Conservation (phyloP, 2,888 invertebrate genomes). For the Heliconius erato region DNA sequence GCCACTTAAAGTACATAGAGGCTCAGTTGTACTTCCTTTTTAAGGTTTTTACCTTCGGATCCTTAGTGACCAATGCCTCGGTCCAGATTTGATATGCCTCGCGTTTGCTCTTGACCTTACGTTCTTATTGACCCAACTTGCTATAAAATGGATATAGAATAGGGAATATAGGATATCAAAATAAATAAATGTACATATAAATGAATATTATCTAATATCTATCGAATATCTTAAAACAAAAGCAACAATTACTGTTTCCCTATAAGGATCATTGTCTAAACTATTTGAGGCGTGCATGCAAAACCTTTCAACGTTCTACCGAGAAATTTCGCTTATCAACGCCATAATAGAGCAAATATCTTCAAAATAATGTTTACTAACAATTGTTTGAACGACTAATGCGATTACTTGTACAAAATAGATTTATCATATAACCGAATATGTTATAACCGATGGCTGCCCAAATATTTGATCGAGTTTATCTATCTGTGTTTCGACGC, state of each 20-base stretch:
- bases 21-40: too few species aligned
- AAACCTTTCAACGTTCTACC: conserved; percentile 3
- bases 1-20: too few species aligned
- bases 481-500: conserved; percentile 35
- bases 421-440: conserved; percentile 51
- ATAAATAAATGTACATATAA: too few species aligned
- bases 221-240: background rate
- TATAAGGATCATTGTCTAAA: conserved; percentile 7
- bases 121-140: too few species aligned
- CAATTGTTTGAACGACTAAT: conserved; percentile 64
- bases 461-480: conserved; percentile 40
- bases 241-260: background rate
- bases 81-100: too few species aligned
- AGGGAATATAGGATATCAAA: too few species aligned
- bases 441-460: conserved; percentile 39
- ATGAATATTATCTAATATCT: background rate
- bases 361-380: conserved; percentile 41
- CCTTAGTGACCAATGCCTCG: too few species aligned
- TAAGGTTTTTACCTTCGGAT: too few species aligned
- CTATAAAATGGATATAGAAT: too few species aligned
- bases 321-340: conserved; percentile 23
- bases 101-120: too few species aligned
- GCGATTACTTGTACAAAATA: conserved; percentile 63
- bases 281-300: conserved; percentile 4
- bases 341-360: conserved; percentile 37